Evolutionary conservation across 1,140 invertebrate species (phyloP).

Genomic region (Heliconius hermathena): DNA sequence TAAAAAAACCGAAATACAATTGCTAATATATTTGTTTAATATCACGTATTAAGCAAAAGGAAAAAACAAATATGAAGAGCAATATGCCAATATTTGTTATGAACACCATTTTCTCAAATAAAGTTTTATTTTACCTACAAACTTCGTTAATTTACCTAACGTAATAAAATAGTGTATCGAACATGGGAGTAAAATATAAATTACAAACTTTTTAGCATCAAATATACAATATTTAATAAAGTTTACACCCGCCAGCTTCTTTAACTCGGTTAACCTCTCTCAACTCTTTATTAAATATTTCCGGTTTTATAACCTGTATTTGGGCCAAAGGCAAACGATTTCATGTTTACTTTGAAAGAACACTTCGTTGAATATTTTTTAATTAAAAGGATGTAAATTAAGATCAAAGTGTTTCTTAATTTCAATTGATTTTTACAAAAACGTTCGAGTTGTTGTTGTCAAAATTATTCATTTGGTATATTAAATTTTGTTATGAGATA

Average conservation of each 20-base stretch:
- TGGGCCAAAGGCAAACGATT: not conserved
- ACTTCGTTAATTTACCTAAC: slow-evolving; percentile 24
- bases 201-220: slow-evolving; percentile 18
- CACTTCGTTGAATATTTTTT: too few relatives aligned
- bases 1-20: too few relatives aligned
- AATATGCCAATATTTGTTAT: not conserved
- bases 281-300: slow-evolving; percentile 22
- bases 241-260: slow-evolving; percentile 5
- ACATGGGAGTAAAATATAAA: slow-evolving; percentile 24
- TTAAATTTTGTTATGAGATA: too few relatives aligned
- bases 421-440: too few relatives aligned
- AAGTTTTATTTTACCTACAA: slow-evolving; percentile 19
- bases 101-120: not conserved
- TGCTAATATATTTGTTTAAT: too few relatives aligned
- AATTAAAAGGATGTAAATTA: too few relatives aligned
- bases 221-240: slow-evolving; percentile 23
- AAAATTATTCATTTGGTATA: too few relatives aligned
- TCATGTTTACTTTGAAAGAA: not conserved
- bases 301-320: not conserved
- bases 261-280: slow-evolving; percentile 19
- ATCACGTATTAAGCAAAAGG: not conserved
- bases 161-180: slow-evolving; percentile 30
- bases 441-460: too few relatives aligned
- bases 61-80: not conserved
- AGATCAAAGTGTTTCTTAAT: too few relatives aligned